Base-by-base conservation (phyloP, 1,140 invertebrate genomes). In the Achatina immaculata region DNA sequence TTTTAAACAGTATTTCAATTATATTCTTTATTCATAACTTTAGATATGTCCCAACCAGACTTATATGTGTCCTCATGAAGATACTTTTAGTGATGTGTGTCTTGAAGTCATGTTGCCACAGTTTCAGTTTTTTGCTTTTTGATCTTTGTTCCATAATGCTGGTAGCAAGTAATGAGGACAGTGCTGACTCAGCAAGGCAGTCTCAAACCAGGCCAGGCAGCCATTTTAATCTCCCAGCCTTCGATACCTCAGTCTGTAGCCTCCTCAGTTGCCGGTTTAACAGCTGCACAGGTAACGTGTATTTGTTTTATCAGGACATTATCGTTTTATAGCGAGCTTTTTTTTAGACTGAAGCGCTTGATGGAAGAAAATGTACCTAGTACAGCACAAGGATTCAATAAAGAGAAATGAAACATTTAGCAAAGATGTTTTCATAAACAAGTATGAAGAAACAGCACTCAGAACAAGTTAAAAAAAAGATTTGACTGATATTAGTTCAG, bases 151-250 rank as follows among this genome's bases (percentile, higher is more conserved):
- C 34, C 65, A 34, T 68, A 68, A 71, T 42, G 36, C 31, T 42
- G 40, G 38, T 21, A 71, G 45, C 89, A 90, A 82, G 84, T 90
- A 45, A 85, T 90, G 38, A 81, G 86, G 65, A 90, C 89, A 31
- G 87, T 90, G 31, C 79, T 90, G 42, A 85, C 86, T 19, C 87
- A 88, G 65, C 85, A 86, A 43, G 87, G 82, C 14, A 85, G 82
- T 36, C 73, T 88, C 0, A 88, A 88, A 72, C 85, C 88, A 0
- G 88, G 87, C 0, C 88, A 89, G 65, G 84, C 89, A 28, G 89
- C 89, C 31, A 85, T 90, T 65, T 83, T 90, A 4, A 88, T 89
- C 62, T 88, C 89, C 34, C 89, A 89, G 81, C 86, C 88, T 24
- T 73, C 83, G 14, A 42, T 86, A 38, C 84, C 87, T 45, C 87